These are phyloP conservation scores for Climacteris rufus DNA, from an alignment of 2,113 vertebrate genomes.

Conservation along the genomic window DNA sequence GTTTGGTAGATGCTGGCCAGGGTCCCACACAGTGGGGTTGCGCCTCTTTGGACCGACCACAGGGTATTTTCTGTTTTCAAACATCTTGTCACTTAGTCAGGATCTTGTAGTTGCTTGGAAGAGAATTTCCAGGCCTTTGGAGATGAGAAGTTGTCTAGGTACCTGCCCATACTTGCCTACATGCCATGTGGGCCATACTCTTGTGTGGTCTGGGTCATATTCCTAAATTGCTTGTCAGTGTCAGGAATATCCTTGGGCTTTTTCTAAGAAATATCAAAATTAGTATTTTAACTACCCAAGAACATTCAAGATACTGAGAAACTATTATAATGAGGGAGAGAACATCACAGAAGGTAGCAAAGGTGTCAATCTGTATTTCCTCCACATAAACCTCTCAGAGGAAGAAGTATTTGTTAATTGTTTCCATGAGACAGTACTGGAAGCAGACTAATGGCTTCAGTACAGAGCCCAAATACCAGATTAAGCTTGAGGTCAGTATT, in stretches of 20 bases:
- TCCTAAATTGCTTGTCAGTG: not conserved
- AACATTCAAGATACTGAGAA: not conserved
- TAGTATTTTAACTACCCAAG: not conserved
- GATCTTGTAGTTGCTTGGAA: not conserved
- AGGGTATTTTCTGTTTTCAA: not conserved
- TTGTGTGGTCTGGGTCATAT: not conserved
- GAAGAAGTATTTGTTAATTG: not conserved
- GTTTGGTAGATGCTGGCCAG: not conserved
- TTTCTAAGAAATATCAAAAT: not conserved
- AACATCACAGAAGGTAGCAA: not conserved
- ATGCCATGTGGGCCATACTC: rapidly evolving
- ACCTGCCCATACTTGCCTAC: not conserved
- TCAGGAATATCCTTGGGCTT: not conserved
- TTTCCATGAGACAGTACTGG: not conserved
- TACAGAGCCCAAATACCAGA: not conserved
- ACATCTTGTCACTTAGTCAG: not conserved
- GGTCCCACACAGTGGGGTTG: not conserved
- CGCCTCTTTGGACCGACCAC: not conserved
- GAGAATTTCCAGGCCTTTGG: not conserved
- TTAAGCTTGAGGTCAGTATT: not conserved
- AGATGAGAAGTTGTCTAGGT: not conserved
- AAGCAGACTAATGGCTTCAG: not conserved
- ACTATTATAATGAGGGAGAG: not conserved
- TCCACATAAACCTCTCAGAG: not conserved
- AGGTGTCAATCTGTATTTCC: not conserved